phyloP scores from a whole-genome alignment of 2,113 vertebrate species.

The Macquaria australasica region DNA sequence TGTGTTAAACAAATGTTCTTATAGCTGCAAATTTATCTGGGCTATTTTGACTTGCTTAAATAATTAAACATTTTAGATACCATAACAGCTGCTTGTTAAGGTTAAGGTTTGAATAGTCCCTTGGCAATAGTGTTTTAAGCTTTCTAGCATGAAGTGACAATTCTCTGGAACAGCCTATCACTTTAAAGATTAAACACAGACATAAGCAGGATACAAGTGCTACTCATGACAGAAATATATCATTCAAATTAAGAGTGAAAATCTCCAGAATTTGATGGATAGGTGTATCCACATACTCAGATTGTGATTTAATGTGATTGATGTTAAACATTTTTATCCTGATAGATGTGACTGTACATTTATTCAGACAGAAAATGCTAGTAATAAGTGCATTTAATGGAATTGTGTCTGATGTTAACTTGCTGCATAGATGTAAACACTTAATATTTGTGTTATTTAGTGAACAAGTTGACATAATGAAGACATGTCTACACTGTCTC shows the following conservation, averaged over 20 bases:
- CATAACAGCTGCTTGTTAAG: conserved; percentile 44
- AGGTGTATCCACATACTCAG: conserved; percentile 16
- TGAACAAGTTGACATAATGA: neutral
- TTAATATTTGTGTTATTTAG: neutral
- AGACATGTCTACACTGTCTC: neutral
- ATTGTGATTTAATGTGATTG: conserved; percentile 23
- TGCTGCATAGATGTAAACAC: conserved; percentile 6
- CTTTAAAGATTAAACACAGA: conserved; percentile 48
- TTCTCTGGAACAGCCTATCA: conserved; percentile 19
- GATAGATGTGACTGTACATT: neutral
- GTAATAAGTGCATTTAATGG: neutral
- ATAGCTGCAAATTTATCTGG: conserved; percentile 35
- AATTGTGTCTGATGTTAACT: conserved; percentile 2
- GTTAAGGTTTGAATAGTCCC: conserved; percentile 38
- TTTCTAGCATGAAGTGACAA: neutral
- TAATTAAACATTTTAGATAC: conserved; percentile 54
- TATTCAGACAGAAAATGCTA: conserved; percentile 8
- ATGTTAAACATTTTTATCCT: conserved; percentile 7
- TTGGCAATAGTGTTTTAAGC: conserved; percentile 15
- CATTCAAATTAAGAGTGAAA: conserved; percentile 39
- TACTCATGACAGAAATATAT: conserved; percentile 17
- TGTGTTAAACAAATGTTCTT: conserved; percentile 66
- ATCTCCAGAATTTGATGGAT: conserved; percentile 39
- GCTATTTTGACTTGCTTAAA: conserved; percentile 53
- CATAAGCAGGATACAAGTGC: conserved; percentile 40